Percentiles rank a stretch among this genome's conserved stretches.
Conservation (phyloP, 2,113 vertebrate species). For the Plecturocebus donacophilus region DNA sequence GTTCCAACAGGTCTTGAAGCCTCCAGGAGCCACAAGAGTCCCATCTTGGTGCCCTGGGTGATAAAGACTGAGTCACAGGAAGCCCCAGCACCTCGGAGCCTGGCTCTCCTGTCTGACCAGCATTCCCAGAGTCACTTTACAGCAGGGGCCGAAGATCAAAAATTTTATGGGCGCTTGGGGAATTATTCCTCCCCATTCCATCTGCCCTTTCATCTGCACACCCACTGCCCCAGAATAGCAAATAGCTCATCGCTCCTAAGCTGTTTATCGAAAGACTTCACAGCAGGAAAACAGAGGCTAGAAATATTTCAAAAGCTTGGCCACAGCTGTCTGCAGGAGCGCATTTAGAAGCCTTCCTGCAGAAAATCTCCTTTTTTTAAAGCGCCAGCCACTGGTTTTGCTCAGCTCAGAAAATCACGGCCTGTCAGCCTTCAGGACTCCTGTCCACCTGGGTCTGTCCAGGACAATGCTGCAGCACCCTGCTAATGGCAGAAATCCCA, state of each 20-base stretch:
- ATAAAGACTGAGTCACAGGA: background rate
- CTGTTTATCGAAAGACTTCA: conserved; percentile 83
- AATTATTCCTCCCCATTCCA: conserved; percentile 79
- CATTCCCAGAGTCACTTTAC: conserved; percentile 87
- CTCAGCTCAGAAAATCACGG: background rate
- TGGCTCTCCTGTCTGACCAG: conserved; percentile 75
- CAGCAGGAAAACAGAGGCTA: conserved; percentile 86
- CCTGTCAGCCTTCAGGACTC: background rate
- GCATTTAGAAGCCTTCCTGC: conserved; percentile 76
- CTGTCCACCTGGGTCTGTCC: background rate
- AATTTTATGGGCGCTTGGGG: conserved; percentile 86
- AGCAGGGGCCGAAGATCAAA: conserved; percentile 88
- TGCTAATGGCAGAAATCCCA: background rate
- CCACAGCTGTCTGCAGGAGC: conserved; percentile 83
- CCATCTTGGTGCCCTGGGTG: background rate
- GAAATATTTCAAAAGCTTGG: conserved; percentile 87
- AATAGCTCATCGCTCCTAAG: conserved; percentile 64
- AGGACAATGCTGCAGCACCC: background rate
- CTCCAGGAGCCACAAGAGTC: background rate
- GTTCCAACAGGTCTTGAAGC: background rate
- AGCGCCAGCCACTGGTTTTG: conserved; percentile 57
- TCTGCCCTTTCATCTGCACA: conserved; percentile 81
- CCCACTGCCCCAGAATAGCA: conserved; percentile 81
- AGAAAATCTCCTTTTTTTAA: conserved; percentile 63
- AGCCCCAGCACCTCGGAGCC: conserved; percentile 55